phyloP scores from a whole-genome alignment of 2,888 invertebrate genomes.

The Agrilus cyanescens region DNA sequence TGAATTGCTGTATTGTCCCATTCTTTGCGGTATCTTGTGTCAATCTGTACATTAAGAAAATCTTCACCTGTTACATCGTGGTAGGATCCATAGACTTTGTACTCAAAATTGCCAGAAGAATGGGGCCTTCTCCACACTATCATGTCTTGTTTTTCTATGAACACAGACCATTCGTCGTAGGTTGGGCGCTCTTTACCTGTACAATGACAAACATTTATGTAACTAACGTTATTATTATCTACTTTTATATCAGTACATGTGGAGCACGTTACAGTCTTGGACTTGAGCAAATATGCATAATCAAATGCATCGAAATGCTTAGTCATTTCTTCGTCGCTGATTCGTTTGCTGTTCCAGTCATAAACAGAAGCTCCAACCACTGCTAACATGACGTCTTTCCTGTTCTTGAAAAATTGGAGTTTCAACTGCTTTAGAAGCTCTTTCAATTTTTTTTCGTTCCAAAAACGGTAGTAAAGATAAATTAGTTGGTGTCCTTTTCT shows the following conservation, averaged over 20 bases:
- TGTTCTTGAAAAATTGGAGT: conserved; percentile 34
- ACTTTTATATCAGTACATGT: conserved; percentile 32
- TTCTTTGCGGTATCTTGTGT: conserved; percentile 60
- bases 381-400: conserved; percentile 43
- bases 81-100: conserved; percentile 79
- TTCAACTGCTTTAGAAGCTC: conserved; percentile 40
- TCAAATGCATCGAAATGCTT: conserved; percentile 47
- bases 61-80: conserved; percentile 66
- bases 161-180: conserved; percentile 60
- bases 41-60: conserved; percentile 72
- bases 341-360: conserved; percentile 50
- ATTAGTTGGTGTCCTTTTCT: conserved; percentile 52
- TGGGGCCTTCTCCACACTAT: conserved; percentile 69
- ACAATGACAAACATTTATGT: conserved; percentile 38
- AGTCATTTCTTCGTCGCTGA: conserved; percentile 43
- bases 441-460: conserved; percentile 47
- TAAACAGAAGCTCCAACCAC: conserved; percentile 43
- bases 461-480: conserved; percentile 48
- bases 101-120: conserved; percentile 59
- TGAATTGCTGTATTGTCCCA: conserved; percentile 73
- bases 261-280: conserved; percentile 42
- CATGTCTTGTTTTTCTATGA: conserved; percentile 66
- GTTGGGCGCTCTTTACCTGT: conserved; percentile 18
- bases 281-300: conserved; percentile 40
- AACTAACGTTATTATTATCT: conserved; percentile 27